Conservation (phyloP, 2,888 invertebrate species). For the Cantharis flavilabris region DNA sequence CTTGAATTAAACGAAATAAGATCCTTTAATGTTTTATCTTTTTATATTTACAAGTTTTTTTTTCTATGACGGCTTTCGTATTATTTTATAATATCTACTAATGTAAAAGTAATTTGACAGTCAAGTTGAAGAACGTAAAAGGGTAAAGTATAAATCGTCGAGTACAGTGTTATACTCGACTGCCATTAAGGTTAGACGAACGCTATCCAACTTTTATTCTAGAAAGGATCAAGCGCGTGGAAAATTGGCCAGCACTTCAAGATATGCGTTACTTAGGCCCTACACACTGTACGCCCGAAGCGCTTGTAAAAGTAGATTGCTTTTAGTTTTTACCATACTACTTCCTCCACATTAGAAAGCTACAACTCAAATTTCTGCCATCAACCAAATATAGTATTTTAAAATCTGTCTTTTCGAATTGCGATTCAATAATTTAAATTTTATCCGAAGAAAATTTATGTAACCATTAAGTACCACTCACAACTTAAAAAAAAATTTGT, state of each 20-base stretch:
- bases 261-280: conserved; percentile 42
- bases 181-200: conserved; percentile 33
- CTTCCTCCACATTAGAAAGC: conserved; percentile 21
- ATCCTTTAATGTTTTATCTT: background rate
- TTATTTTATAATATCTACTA: background rate
- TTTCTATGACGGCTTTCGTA: background rate
- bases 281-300: conserved; percentile 36
- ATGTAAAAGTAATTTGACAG: background rate
- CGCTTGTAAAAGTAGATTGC: conserved; percentile 35
- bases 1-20: background rate
- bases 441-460: background rate
- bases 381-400: background rate
- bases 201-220: conserved; percentile 38
- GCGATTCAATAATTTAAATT: background rate
- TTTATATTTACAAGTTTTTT: background rate
- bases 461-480: background rate
- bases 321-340: conserved; percentile 30
- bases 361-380: conserved; percentile 8
- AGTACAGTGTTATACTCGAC: conserved; percentile 31
- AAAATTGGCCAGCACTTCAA: conserved; percentile 47
- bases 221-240: conserved; percentile 46
- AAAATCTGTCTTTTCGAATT: background rate
- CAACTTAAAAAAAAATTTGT: background rate
- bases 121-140: conserved; percentile 10
- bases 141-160: conserved; percentile 28